Conservation (phyloP, 2,888 invertebrate species). For the Tolmerus cingulatus region DNA sequence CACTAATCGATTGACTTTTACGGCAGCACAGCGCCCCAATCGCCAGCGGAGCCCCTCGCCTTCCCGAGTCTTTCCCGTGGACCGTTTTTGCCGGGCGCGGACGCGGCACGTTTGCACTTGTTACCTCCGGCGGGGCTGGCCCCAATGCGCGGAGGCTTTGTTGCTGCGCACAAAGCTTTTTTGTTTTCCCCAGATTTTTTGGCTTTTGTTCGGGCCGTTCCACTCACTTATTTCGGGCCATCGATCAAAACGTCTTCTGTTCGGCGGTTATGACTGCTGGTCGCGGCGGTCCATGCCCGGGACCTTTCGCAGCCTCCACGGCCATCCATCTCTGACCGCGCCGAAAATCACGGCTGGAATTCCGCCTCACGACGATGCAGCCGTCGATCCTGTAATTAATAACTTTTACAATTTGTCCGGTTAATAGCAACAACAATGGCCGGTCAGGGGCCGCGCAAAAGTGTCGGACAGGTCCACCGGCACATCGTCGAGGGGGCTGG, state of each 20-base stretch:
- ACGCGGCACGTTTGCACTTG: background rate
- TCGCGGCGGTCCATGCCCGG: background rate
- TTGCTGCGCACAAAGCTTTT: conserved; percentile 12
- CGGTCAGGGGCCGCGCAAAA: background rate
- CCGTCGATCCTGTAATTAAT: conserved; percentile 40
- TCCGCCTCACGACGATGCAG: conserved; percentile 8
- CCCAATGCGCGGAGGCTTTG: background rate
- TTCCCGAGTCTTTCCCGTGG: background rate
- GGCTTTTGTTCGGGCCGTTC: background rate
- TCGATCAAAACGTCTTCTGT: conserved; percentile 39
- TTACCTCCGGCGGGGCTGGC: background rate
- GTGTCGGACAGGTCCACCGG: background rate
- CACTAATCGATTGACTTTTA: conserved; percentile 29
- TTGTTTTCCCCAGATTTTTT: background rate
- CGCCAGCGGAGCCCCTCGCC: background rate
- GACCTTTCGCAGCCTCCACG: conserved; percentile 1
- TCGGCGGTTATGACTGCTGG: conserved; percentile 17
- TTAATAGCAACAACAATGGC: conserved; percentile 37
- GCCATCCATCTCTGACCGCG: conserved; percentile 23
- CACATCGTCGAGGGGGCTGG: conserved; percentile 17
- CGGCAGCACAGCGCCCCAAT: background rate
- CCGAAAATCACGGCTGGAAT: conserved; percentile 19
- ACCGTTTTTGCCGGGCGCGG: background rate
- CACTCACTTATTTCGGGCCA: conserved; percentile 33
- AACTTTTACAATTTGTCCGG: conserved; percentile 40